Base-by-base conservation (phyloP, 2,113 vertebrate genomes). In the Leptobrachium leishanense region DNA sequence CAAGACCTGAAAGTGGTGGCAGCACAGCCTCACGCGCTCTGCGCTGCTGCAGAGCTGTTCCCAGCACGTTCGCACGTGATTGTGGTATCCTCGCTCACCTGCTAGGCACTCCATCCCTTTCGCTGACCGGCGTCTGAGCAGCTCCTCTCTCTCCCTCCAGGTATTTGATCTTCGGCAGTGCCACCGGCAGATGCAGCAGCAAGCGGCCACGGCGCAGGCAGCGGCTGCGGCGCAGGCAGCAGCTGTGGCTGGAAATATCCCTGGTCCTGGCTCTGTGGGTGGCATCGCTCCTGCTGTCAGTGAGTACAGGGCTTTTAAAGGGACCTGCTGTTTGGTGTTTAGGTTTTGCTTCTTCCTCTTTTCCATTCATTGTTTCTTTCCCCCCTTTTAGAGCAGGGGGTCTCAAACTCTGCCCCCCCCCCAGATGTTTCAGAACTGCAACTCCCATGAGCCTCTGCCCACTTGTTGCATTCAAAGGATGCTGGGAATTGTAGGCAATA, bases 241-340 rank as follows among this genome's bases (percentile, higher is more conserved):
- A 0, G 96, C 96, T 0, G 97, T 98, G 73, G 96, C 96, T 0
- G 96, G 97, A 42, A 96, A 95, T 82, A 97, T 98, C 87, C 96
- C 96, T 0, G 97, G 97, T 42, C 96, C 96, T 0, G 96, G 97
- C 50, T 97, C 96, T 46, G 96, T 98, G 3, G 97, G 97, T 66
- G 97, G 97, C 44, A 98, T 98, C 50, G 96, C 96, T 64, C 97
- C 96, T 12, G 97, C 97, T 31, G 98, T 98, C 82, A 97, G 97
- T 98, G 90, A 92, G 96, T 95, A 82, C 55, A 31, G 31, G 44
- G 5, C 15, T 31, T 31, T 15, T 7, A 15, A 3, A 62, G 8
- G 57, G 57, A 53, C 50, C 50, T 31, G 20, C 20, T 31, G 20
- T 31, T 31, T 31, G 20, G 20, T 31, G 20, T 31, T 31, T 31